phyloP scores from a whole-genome alignment of 92 coral and sea anemone species.

The Phenganax stokvisi region DNA sequence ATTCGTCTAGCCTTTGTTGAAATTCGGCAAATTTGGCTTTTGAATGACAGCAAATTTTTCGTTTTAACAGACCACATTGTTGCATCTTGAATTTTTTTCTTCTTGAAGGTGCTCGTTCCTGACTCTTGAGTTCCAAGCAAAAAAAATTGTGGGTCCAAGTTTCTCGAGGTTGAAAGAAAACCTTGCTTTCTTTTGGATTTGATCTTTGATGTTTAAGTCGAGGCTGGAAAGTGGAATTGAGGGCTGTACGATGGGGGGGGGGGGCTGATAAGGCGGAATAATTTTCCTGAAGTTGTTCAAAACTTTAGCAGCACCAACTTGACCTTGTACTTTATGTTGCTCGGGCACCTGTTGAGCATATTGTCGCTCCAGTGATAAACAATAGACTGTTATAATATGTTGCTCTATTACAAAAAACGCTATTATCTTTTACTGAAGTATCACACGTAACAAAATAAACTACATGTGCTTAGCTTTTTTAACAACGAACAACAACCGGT shows the following conservation, averaged over 20 bases:
- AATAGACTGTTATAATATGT: too few relatives aligned
- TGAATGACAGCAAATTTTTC: not conserved
- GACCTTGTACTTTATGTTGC: not conserved
- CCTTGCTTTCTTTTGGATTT: not conserved
- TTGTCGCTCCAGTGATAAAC: too few relatives aligned
- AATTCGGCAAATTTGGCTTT: too few relatives aligned
- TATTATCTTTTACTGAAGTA: too few relatives aligned
- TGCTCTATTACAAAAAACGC: too few relatives aligned
- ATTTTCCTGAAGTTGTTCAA: constrained; percentile 27
- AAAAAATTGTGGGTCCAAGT: constrained; percentile 44
- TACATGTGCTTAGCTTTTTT: too few relatives aligned
- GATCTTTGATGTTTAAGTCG: not conserved
- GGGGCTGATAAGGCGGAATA: constrained; percentile 32
- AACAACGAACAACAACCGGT: too few relatives aligned
- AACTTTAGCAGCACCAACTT: constrained; percentile 8
- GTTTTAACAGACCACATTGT: not conserved
- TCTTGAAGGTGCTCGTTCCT: not conserved
- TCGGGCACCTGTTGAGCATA: not conserved
- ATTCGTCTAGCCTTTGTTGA: too few relatives aligned
- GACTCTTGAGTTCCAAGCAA: not conserved
- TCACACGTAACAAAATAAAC: too few relatives aligned
- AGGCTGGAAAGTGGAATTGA: not conserved
- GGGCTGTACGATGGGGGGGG: not conserved
- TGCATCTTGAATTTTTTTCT: not conserved
- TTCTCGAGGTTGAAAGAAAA: constrained; percentile 22